A percentile compares a stretch with the other conserved stretches of the same genome.
Conservation (phyloP, 2,888 invertebrate species). For the Athripsodes cinereus region DNA sequence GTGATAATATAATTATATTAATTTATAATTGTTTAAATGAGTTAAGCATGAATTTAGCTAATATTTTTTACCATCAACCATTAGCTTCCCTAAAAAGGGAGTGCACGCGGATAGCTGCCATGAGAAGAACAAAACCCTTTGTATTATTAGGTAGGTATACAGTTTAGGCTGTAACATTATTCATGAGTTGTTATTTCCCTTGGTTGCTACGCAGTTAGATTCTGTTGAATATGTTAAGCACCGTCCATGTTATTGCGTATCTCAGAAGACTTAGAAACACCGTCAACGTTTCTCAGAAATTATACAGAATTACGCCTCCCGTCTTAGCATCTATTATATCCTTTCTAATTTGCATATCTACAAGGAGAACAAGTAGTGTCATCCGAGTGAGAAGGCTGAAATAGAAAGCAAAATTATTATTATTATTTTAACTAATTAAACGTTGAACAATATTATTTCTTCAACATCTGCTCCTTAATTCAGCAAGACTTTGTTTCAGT, state of each 20-base stretch:
- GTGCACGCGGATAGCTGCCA: no score
- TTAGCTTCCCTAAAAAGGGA: no score
- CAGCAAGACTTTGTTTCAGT: no score
- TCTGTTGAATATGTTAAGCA: constrained; percentile 8
- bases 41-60: no score
- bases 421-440: constrained; percentile 1
- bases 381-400: not conserved
- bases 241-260: constrained; percentile 14
- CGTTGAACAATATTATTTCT: not conserved
- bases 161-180: no score
- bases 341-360: not conserved
- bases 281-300: not conserved
- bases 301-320: constrained; percentile 1
- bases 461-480: not conserved
- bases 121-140: no score
- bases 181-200: no score
- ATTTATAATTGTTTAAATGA: no score
- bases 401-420: not conserved
- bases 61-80: no score
- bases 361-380: not conserved
- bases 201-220: not conserved
- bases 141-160: no score
- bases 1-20: no score
- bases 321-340: not conserved
- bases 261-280: not conserved